Conservation (phyloP, 1,140 invertebrate species). For the Aphaenogaster floridana region DNA sequence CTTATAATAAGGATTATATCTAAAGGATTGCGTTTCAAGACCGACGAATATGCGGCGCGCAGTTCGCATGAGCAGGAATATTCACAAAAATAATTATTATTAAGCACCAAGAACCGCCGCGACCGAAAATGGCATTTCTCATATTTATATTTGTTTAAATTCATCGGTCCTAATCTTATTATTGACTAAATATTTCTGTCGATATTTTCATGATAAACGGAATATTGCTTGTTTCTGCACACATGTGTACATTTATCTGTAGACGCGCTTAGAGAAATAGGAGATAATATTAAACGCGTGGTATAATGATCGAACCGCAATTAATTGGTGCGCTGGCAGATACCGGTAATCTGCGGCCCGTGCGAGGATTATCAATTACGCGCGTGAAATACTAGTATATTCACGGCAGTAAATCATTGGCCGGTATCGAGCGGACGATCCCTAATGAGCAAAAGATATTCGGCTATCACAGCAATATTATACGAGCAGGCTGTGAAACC, state of each 20-base stretch:
- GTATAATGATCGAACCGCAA: slow-evolving; percentile 70
- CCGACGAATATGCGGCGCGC: too few species aligned
- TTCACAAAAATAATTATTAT: too few species aligned
- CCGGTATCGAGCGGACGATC: slow-evolving; percentile 55
- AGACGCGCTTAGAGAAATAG: slow-evolving; percentile 6
- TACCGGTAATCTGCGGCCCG: slow-evolving; percentile 69
- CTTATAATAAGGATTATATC: too few species aligned
- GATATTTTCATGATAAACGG: not conserved
- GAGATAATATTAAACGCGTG: slow-evolving; percentile 64
- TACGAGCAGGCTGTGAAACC: slow-evolving; percentile 8
- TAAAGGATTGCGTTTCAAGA: too few species aligned
- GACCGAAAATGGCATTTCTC: too few species aligned
- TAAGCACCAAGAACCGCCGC: too few species aligned
- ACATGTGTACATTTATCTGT: slow-evolving; percentile 48
- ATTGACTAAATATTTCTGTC: not conserved
- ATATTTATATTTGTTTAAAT: too few species aligned
- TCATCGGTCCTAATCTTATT: too few species aligned
- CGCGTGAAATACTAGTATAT: slow-evolving; percentile 70
- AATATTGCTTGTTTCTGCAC: not conserved
- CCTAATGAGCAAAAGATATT: slow-evolving; percentile 73
- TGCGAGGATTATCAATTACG: slow-evolving; percentile 73
- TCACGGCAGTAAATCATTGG: slow-evolving; percentile 68
- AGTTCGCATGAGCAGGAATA: too few species aligned
- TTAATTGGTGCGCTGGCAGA: slow-evolving; percentile 69
- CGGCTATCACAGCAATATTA: slow-evolving; percentile 50